These are phyloP conservation scores for Anabacerthia variegaticeps DNA, from an alignment of 2,797 vertebrate genomes.

Conservation along the genomic window DNA sequence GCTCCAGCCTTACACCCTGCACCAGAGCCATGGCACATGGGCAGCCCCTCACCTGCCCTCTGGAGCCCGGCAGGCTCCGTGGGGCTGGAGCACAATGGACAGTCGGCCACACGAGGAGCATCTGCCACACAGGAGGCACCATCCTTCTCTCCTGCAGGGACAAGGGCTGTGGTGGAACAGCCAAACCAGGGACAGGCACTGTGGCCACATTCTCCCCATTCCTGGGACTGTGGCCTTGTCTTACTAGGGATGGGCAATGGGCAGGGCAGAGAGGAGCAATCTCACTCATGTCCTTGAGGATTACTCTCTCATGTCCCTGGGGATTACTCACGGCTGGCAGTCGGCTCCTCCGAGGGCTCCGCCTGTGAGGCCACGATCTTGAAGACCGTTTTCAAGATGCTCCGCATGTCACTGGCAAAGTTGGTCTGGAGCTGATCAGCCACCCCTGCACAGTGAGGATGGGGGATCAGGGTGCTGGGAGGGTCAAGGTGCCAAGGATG, in stretches of 20 bases:
- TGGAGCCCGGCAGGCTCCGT: fast-evolving
- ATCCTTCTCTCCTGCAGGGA: background rate
- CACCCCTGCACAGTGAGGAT: conserved; percentile 47
- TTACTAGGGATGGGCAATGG: background rate
- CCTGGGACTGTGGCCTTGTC: background rate
- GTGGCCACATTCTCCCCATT: background rate
- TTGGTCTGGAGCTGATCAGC: conserved; percentile 80
- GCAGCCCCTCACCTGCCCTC: conserved; percentile 30
- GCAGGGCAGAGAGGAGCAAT: background rate
- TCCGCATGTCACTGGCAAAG: conserved; percentile 76
- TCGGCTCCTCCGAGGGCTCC: background rate
- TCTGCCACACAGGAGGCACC: background rate
- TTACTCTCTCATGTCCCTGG: conserved; percentile 11
- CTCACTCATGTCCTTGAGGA: background rate
- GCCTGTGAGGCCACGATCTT: conserved; percentile 45
- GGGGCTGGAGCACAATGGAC: conserved; percentile 41
- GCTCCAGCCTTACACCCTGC: background rate
- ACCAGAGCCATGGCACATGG: fast-evolving
- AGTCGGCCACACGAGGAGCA: background rate
- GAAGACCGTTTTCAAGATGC: conserved; percentile 77
- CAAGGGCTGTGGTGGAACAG: background rate
- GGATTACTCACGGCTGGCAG: conserved; percentile 57
- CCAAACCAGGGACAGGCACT: background rate
- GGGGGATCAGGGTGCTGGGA: background rate
- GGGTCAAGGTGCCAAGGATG: background rate